Conservation (phyloP, 2,113 vertebrate genomes). For the Ancistrus triradiatus region DNA sequence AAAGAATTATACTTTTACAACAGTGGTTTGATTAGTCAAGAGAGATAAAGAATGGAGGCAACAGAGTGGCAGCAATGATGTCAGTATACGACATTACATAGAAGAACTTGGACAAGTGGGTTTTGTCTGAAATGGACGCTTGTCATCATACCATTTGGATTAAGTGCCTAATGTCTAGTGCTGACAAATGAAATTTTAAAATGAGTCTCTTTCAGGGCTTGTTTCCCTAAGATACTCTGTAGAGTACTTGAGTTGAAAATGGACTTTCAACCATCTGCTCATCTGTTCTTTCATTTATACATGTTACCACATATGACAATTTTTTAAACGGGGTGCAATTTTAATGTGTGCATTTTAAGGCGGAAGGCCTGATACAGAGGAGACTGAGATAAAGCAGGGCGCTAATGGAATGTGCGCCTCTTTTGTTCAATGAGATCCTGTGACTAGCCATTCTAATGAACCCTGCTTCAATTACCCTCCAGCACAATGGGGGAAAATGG, state of each 20-base stretch:
- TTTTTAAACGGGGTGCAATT: not conserved
- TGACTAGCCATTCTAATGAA: constrained; percentile 30
- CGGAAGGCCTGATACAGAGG: not conserved
- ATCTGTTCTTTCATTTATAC: not conserved
- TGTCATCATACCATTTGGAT: constrained; percentile 52
- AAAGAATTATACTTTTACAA: too few relatives aligned
- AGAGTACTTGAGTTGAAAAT: not conserved
- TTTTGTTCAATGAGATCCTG: constrained; percentile 19
- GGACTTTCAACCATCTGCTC: not conserved
- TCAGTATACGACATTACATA: constrained; percentile 56
- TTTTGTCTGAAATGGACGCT: constrained; percentile 53
- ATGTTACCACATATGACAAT: not conserved
- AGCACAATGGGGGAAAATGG: constrained; percentile 22
- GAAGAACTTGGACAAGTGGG: constrained; percentile 45
- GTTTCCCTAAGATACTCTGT: constrained; percentile 4
- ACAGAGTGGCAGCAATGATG: constrained; percentile 52
- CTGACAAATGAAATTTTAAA: constrained; percentile 19
- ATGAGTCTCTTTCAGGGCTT: not conserved
- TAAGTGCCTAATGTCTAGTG: constrained; percentile 47
- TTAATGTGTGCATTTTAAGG: not conserved
- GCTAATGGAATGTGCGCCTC: constrained; percentile 34
- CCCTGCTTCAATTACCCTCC: constrained; percentile 37
- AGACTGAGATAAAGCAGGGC: not conserved
- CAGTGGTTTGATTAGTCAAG: too few relatives aligned
- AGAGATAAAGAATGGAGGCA: too few relatives aligned